Base-by-base conservation (phyloP, 1,140 invertebrate genomes). In the Pseudomyrmex sp. region DNA sequence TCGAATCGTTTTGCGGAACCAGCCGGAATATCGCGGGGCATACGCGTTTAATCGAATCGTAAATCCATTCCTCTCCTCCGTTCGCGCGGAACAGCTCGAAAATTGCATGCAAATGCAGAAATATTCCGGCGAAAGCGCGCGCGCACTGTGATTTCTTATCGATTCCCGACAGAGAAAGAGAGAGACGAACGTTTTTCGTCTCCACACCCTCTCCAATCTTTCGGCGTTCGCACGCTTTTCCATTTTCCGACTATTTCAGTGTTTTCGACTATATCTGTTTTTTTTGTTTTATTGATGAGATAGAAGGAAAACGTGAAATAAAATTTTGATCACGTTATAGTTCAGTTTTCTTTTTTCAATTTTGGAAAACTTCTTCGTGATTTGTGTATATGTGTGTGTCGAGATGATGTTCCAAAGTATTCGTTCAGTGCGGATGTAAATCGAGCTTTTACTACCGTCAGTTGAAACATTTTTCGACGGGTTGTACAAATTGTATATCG, bases 91-190 rank as follows among this genome's bases (percentile, higher is more conserved):
- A 85, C 75, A 70, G 50, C 75, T 68, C 69, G 85, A 88, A 90
- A 90, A 91, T 88, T 86, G 89, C 84, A 90, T 88, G 85, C 79
- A 90, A 90, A 88, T 88, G 89, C 90, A 84, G 76, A 86, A 87
- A 90, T 85, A 85, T 90, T 85, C 80, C 66, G 50, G 66, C 50
- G 26, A 79, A 46, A 70, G 61, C 15, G 65, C 44, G 56, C 75
- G 58, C 70, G 68, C 59, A 13, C 58, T 61, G 50, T 79, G 85
- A 89, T 90, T 89, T 84, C 85, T 89, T 89, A 89, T 90, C 88
- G 88, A 90, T 87, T 87, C 85, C 20, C 62, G 58, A 52, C 35
- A 35, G 35, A 35, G 5, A 35, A 35, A 35, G 35, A 35, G 35
- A 35, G 35, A 35, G 35, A 35, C 48, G 20, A 48, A 58, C 68